phyloP scores from a whole-genome alignment of 2,797 vertebrate genomes.

The Molossus molossus region DNA sequence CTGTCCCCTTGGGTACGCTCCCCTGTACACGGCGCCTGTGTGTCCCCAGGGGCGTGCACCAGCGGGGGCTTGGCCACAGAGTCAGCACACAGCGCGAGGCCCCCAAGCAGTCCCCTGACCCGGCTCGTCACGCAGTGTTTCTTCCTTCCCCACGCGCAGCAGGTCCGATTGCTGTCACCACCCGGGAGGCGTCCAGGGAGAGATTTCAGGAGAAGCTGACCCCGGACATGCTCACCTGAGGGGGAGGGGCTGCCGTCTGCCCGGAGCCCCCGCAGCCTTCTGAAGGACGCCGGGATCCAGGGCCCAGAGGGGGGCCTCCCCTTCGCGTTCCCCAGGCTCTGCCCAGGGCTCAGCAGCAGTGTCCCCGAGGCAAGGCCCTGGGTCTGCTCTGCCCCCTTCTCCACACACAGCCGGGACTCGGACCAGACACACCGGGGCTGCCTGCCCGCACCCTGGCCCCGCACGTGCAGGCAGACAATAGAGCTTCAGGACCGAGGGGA shows the following conservation, averaged over 20 bases:
- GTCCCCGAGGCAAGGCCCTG: background rate
- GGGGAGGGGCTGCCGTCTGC: rapidly evolving
- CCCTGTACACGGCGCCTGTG: too few relatives aligned
- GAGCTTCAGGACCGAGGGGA: background rate
- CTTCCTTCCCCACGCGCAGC: background rate
- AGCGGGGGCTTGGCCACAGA: background rate
- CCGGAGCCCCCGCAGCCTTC: background rate
- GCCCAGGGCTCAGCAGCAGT: background rate
- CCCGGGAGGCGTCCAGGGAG: conserved; percentile 9
- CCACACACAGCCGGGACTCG: background rate
- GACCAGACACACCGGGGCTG: background rate
- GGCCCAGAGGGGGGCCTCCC: background rate
- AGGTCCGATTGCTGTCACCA: background rate
- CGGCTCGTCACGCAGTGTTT: rapidly evolving
- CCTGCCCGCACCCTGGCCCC: background rate
- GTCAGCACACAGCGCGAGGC: background rate
- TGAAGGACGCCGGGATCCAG: background rate
- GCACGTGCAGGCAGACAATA: conserved; percentile 22
- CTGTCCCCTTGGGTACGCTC: background rate
- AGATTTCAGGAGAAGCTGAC: background rate
- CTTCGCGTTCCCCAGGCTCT: background rate
- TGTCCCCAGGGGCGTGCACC: background rate
- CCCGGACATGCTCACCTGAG: background rate
- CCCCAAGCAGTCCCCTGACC: background rate
- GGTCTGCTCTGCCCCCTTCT: background rate